These are phyloP conservation scores for Trichoplusia ni DNA, from an alignment of 1,140 invertebrate species.

Conservation along the genomic window DNA sequence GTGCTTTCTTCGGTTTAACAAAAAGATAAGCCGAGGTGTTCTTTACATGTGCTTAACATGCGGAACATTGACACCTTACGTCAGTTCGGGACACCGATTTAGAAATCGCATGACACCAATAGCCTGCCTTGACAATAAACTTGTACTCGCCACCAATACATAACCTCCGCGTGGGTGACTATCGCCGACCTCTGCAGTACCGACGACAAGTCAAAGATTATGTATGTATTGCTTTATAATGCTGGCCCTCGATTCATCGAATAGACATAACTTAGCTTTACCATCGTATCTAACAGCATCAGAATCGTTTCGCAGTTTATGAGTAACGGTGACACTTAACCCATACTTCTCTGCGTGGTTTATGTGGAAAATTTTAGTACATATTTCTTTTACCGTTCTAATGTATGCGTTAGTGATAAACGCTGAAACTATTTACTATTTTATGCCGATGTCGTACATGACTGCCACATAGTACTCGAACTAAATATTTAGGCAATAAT, in stretches of 20 bases:
- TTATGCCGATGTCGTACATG: too few species aligned
- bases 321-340: conserved; percentile 21
- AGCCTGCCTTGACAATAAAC: conserved; percentile 13
- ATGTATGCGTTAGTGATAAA: background rate
- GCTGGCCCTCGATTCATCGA: background rate
- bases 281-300: conserved; percentile 16
- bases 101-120: conserved; percentile 23
- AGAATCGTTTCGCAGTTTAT: conserved; percentile 12
- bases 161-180: background rate
- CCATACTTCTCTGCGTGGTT: background rate
- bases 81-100: conserved; percentile 19
- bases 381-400: background rate
- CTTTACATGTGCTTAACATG: conserved; percentile 18
- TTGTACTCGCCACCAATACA: background rate
- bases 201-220: background rate
- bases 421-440: too few species aligned
- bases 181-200: background rate
- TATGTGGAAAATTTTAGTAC: background rate
- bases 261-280: conserved; percentile 10
- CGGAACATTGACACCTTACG: conserved; percentile 23
- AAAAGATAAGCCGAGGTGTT: too few species aligned
- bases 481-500: too few species aligned
- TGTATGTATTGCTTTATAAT: background rate
- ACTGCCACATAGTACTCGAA: too few species aligned
- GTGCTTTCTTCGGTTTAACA: too few species aligned